These are phyloP conservation scores for Carposina sasakii DNA, from an alignment of 1,140 invertebrate genomes.

Conservation along the genomic window DNA sequence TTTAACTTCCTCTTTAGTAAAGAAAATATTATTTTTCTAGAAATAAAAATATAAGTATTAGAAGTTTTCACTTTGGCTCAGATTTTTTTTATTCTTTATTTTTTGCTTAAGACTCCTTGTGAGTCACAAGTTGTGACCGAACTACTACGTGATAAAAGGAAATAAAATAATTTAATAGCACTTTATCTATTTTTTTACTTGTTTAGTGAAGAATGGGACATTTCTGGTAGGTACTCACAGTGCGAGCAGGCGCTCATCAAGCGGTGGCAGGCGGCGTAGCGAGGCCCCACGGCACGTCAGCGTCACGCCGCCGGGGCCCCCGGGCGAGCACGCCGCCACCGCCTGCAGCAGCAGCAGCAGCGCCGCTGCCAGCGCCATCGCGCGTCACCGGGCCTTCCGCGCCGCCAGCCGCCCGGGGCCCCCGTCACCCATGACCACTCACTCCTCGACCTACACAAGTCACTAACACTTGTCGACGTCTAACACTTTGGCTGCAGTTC, in stretches of 20 bases:
- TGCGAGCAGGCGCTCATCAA: slow-evolving; percentile 3
- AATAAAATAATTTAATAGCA: background rate
- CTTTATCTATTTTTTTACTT: background rate
- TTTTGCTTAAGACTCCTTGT: background rate
- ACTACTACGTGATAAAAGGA: background rate
- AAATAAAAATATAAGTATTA: no score
- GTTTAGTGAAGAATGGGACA: background rate
- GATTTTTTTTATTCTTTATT: background rate
- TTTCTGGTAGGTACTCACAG: slow-evolving; percentile 1
- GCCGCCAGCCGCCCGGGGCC: background rate
- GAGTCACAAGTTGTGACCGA: background rate
- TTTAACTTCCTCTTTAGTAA: no score
- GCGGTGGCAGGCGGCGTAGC: slow-evolving; percentile 12
- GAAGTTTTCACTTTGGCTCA: no score
- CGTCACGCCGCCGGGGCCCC: background rate
- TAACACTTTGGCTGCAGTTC: background rate
- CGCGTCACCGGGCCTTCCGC: background rate
- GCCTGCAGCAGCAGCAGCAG: background rate
- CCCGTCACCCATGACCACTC: background rate
- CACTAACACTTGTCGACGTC: background rate
- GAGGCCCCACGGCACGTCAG: slow-evolving; percentile 4
- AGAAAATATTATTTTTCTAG: no score
- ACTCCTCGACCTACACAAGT: background rate
- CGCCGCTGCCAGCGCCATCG: background rate
- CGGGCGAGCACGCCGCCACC: background rate